phyloP scores from a whole-genome alignment of 2,888 invertebrate species.

The Dryobotodes eremita region DNA sequence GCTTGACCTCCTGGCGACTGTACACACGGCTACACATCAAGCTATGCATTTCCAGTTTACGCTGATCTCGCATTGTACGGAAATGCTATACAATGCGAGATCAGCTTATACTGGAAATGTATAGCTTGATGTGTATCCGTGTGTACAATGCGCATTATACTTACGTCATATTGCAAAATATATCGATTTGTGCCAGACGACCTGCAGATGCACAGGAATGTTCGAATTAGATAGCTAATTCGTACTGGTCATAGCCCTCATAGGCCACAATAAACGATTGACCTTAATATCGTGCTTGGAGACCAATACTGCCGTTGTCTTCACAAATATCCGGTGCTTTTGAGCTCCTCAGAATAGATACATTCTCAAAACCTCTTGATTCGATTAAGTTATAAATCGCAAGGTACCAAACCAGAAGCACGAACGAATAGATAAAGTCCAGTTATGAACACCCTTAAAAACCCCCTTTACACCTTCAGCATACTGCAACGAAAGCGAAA shows the following conservation, averaged over 20 bases:
- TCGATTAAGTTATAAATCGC: not conserved
- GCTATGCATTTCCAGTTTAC: no score
- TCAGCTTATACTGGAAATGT: no score
- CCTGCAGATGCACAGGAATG: not conserved
- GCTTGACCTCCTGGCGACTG: no score
- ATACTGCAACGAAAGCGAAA: not conserved
- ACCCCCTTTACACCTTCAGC: not conserved
- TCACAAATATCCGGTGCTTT: not conserved
- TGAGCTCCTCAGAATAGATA: not conserved
- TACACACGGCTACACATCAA: no score
- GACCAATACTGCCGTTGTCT: not conserved
- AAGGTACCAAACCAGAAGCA: not conserved
- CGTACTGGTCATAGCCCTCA: not conserved
- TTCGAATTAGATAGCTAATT: not conserved
- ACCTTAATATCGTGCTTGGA: no score
- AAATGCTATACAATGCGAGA: no score
- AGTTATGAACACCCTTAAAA: not conserved
- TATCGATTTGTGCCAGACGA: not conserved
- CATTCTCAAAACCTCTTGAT: not conserved
- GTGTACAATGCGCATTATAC: not conserved
- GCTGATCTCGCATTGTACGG: no score
- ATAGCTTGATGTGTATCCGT: no score
- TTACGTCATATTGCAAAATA: not conserved
- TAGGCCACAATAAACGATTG: no score
- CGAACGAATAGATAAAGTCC: not conserved